Evolutionary conservation across 2,113 vertebrate genomes (phyloP).

Genomic region (Jaculus jaculus): DNA sequence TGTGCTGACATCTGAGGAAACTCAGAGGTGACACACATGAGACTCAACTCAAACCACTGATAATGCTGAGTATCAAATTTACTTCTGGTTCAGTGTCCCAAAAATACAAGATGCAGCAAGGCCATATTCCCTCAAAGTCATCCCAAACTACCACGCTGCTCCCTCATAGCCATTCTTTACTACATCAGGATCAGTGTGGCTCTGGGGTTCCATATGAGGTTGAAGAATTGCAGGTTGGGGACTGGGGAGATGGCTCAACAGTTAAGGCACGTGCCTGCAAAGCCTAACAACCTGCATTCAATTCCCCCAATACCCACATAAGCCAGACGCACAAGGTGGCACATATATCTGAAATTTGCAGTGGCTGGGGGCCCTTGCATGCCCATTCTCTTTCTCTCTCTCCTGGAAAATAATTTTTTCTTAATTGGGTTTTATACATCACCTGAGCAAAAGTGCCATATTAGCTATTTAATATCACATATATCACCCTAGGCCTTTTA

Average conservation of each 20-base stretch:
- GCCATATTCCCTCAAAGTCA: neutral
- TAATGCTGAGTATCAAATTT: neutral
- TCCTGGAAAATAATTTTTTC: too few relatives aligned
- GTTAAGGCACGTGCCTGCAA: too few relatives aligned
- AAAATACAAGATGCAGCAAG: neutral
- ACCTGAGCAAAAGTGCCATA: neutral
- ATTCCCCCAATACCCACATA: too few relatives aligned
- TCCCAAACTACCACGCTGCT: neutral
- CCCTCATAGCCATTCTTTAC: neutral
- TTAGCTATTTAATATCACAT: neutral
- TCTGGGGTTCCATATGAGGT: neutral
- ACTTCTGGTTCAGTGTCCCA: neutral
- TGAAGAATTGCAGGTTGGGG: too few relatives aligned
- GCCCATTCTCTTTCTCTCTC: too few relatives aligned
- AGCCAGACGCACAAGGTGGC: too few relatives aligned
- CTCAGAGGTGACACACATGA: neutral
- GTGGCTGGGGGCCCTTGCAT: too few relatives aligned
- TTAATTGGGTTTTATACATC: neutral
- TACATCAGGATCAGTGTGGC: neutral
- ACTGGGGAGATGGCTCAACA: too few relatives aligned
- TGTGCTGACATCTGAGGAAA: neutral
- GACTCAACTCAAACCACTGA: neutral
- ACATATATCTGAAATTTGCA: too few relatives aligned
- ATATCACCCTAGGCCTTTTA: neutral
- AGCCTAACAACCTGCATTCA: too few relatives aligned